Percentiles rank a stretch among this genome's conserved stretches.
Conservation (phyloP, 2,888 invertebrate species). For the Eucriotettix oculatus region DNA sequence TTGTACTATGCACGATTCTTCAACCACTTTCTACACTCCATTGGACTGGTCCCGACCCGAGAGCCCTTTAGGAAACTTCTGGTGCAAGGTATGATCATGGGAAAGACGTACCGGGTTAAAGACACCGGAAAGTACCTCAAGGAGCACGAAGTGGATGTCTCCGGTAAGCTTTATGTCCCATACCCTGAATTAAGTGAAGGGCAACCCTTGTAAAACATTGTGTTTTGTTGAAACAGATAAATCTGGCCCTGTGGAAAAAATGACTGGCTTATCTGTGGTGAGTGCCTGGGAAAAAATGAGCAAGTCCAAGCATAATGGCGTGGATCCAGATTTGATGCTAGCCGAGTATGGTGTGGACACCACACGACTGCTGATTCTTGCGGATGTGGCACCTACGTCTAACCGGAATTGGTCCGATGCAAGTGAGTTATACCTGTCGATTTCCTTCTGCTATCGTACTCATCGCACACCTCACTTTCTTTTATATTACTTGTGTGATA, state of each 20-base stretch:
- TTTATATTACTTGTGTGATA: too few species aligned
- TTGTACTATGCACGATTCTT: constrained; percentile 94
- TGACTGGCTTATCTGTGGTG: constrained; percentile 47
- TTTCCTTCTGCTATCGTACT: neutral
- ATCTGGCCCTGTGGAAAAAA: constrained; percentile 33
- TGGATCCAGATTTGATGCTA: constrained; percentile 75
- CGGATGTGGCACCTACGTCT: constrained; percentile 79
- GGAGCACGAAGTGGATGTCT: constrained; percentile 38
- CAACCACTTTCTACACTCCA: constrained; percentile 72
- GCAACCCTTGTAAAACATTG: too few species aligned
- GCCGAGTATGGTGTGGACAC: constrained; percentile 74
- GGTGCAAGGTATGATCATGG: constrained; percentile 93
- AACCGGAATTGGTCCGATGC: constrained; percentile 77
- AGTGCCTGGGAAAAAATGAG: constrained; percentile 97
- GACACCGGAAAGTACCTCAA: constrained; percentile 63
- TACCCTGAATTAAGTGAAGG: too few species aligned
- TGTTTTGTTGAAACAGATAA: too few species aligned
- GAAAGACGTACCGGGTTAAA: constrained; percentile 57
- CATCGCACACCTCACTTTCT: neutral
- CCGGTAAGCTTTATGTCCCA: constrained; percentile 2
- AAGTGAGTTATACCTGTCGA: constrained; percentile 44
- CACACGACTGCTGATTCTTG: constrained; percentile 73
- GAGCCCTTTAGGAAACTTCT: constrained; percentile 88
- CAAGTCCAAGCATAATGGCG: constrained; percentile 94
- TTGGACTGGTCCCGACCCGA: constrained; percentile 49